Evolutionary conservation across 2,797 vertebrate genomes (phyloP).

Genomic region (Molossus molossus): DNA sequence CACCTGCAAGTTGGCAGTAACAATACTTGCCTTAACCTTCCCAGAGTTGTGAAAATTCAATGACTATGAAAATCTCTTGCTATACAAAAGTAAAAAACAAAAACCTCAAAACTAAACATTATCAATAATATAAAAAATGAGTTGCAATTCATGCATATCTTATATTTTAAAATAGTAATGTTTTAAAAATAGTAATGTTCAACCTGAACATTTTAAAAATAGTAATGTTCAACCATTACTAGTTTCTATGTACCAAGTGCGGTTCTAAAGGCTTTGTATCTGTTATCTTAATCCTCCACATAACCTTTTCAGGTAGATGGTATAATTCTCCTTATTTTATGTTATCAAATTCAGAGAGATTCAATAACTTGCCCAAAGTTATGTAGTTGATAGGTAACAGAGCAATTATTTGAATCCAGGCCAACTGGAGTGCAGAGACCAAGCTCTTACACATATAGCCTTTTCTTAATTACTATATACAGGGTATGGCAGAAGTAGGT

Average conservation of each 20-base stretch:
- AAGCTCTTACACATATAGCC: neutral
- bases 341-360: neutral
- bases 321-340: neutral
- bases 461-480: neutral
- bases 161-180: conserved; percentile 58
- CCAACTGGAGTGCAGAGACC: neutral
- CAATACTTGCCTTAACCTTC: neutral
- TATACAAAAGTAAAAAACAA: conserved; percentile 37
- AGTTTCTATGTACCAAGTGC: neutral
- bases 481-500: neutral
- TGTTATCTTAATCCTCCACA: neutral
- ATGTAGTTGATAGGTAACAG: neutral
- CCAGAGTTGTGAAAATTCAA: conserved; percentile 33
- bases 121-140: conserved; percentile 24
- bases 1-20: neutral
- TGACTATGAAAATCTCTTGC: neutral
- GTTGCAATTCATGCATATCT: neutral
- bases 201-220: conserved; percentile 37
- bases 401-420: neutral
- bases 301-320: neutral
- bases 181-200: conserved; percentile 48
- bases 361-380: neutral
- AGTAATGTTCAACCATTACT: neutral
- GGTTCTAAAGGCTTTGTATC: conserved; percentile 19
- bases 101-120: neutral